These are phyloP conservation scores for Agrotis puta DNA, from an alignment of 2,888 invertebrate genomes.

Conservation along the genomic window DNA sequence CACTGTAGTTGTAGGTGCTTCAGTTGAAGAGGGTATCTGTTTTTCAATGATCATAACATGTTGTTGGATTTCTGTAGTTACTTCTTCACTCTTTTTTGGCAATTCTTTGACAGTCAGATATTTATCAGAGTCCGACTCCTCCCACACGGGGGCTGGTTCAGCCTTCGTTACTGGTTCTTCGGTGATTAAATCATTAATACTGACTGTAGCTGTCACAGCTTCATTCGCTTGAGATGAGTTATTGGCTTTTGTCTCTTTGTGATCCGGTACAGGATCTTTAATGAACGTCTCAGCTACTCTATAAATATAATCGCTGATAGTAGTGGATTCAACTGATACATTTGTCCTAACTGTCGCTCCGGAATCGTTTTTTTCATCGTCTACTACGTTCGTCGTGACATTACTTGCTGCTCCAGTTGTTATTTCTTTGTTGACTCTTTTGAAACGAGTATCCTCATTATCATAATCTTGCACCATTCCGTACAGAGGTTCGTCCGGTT, in stretches of 20 bases:
- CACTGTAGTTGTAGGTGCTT: constrained; percentile 46
- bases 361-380: constrained; percentile 36
- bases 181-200: constrained; percentile 13
- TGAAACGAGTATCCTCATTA: constrained; percentile 80
- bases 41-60: constrained; percentile 54
- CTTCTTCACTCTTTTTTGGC: constrained; percentile 49
- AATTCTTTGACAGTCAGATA: constrained; percentile 68
- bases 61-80: constrained; percentile 40
- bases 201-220: constrained; percentile 30
- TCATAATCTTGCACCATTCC: constrained; percentile 84
- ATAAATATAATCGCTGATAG: constrained; percentile 83
- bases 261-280: constrained; percentile 36
- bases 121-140: constrained; percentile 74
- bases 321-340: constrained; percentile 76
- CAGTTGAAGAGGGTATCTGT: constrained; percentile 50
- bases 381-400: constrained; percentile 18
- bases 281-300: constrained; percentile 72
- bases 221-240: constrained; percentile 27
- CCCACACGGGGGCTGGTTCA: constrained; percentile 86
- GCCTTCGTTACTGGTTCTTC: constrained; percentile 37
- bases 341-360: constrained; percentile 53
- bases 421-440: constrained; percentile 78
- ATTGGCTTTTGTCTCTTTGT: constrained; percentile 36
- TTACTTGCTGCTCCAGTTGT: constrained; percentile 27
- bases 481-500: constrained; percentile 79